Conservation (phyloP, 2,797 vertebrate species). For the Clamator glandarius region DNA sequence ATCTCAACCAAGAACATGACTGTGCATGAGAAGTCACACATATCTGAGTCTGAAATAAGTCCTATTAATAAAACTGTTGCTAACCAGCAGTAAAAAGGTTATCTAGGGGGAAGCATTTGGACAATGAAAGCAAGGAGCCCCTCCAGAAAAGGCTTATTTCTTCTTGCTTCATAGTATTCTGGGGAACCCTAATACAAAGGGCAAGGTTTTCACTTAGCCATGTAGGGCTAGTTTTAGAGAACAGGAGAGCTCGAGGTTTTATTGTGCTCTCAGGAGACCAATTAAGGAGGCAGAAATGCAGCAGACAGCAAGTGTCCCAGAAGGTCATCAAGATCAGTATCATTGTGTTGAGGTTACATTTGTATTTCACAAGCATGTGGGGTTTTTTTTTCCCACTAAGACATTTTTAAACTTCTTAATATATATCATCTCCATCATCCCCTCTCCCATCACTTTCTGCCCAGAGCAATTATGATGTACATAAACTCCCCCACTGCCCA, state of each 20-base stretch:
- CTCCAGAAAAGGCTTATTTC: neutral
- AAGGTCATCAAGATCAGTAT: neutral
- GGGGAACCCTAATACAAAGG: neutral
- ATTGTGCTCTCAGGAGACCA: neutral
- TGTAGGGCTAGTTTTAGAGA: neutral
- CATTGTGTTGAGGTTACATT: neutral
- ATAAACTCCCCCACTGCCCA: neutral
- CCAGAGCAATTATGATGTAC: rapidly evolving
- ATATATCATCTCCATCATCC: neutral
- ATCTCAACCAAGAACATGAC: neutral
- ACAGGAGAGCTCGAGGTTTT: neutral
- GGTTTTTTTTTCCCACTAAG: neutral
- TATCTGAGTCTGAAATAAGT: neutral
- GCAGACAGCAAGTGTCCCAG: neutral
- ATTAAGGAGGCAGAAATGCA: neutral
- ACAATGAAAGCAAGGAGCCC: neutral
- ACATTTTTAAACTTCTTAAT: neutral
- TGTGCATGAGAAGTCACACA: neutral
- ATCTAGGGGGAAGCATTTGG: neutral
- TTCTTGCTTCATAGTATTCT: neutral
- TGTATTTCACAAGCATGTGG: neutral
- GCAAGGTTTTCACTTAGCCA: neutral
- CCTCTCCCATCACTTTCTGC: neutral
- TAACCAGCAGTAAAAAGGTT: neutral
- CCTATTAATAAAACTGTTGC: neutral